A percentile compares a stretch with the other conserved stretches of the same genome.
Conservation (phyloP, 2,888 invertebrate species). For the Lasioglossum villosulum region DNA sequence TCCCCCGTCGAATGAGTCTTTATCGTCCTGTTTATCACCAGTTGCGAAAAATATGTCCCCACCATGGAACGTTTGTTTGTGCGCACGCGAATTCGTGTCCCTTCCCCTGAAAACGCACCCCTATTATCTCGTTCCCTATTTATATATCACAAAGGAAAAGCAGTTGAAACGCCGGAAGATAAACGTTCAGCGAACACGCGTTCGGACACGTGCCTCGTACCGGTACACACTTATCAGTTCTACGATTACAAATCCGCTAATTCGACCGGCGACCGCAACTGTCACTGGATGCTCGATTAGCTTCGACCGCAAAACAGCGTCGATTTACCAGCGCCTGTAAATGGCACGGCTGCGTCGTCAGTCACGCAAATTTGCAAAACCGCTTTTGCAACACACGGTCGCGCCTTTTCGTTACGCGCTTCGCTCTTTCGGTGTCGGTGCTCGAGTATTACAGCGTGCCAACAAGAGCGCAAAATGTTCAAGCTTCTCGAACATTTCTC, state of each 20-base stretch:
- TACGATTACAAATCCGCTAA: conserved; percentile 23
- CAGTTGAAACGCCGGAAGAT: conserved; percentile 15
- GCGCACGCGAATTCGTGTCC: conserved; percentile 5
- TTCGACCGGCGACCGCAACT: not conserved
- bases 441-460: not conserved
- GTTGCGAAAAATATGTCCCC: conserved; percentile 33
- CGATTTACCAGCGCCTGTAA: conserved; percentile 23
- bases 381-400: conserved; percentile 12
- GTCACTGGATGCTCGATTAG: conserved; percentile 13
- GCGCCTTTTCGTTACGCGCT: not conserved
- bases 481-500: not conserved
- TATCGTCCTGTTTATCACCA: conserved; percentile 8
- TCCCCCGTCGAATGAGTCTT: not conserved
- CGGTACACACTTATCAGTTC: conserved; percentile 9
- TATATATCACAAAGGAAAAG: conserved; percentile 13
- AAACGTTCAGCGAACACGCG: conserved; percentile 13
- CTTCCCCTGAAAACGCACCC: not conserved
- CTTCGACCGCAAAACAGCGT: conserved; percentile 18
- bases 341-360: conserved; percentile 35
- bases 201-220: not conserved
- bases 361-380: conserved; percentile 25
- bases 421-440: not conserved
- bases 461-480: not conserved
- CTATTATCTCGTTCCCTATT: not conserved
- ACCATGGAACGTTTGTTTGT: not conserved